A percentile compares a stretch with the other conserved stretches of the same genome.
Conservation (phyloP, 1,140 invertebrate species). For the Uloborus diversus region DNA sequence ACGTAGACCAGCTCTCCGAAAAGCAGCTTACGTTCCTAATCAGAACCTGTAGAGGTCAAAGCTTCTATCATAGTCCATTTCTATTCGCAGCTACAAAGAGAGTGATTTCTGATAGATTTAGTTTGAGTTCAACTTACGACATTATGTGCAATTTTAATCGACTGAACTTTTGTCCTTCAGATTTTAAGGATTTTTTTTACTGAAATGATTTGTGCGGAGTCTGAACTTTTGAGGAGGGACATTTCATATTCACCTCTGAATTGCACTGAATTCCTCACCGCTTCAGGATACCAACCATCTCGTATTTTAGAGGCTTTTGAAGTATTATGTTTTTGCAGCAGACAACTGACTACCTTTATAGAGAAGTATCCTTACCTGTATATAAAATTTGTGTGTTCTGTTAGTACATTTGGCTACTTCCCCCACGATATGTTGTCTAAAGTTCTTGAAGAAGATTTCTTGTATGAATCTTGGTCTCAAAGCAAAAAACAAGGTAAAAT, state of each 20-base stretch:
- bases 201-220: not conserved
- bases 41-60: not conserved
- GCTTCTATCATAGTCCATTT: constrained; percentile 5
- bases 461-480: constrained; percentile 13
- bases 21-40: constrained; percentile 1
- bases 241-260: not conserved
- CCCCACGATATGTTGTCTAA: not conserved
- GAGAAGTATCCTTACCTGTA: not conserved
- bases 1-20: not conserved
- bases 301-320: not conserved
- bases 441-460: constrained; percentile 25
- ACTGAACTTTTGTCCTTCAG: constrained; percentile 14
- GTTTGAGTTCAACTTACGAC: constrained; percentile 1
- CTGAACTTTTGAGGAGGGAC: not conserved
- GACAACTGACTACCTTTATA: not conserved
- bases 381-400: constrained; percentile 21
- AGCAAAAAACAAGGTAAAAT: constrained; percentile 31
- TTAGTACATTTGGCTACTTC: constrained; percentile 13
- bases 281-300: not conserved
- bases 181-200: constrained; percentile 15
- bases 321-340: not conserved
- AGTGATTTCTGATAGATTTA: constrained; percentile 16
- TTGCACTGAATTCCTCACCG: not conserved
- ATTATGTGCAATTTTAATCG: not conserved
- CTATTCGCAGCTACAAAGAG: not conserved